A percentile compares a stretch with the other conserved stretches of the same genome.
phyloP scores from a whole-genome alignment of 2,113 vertebrate species.

The Entosphenus tridentatus region DNA sequence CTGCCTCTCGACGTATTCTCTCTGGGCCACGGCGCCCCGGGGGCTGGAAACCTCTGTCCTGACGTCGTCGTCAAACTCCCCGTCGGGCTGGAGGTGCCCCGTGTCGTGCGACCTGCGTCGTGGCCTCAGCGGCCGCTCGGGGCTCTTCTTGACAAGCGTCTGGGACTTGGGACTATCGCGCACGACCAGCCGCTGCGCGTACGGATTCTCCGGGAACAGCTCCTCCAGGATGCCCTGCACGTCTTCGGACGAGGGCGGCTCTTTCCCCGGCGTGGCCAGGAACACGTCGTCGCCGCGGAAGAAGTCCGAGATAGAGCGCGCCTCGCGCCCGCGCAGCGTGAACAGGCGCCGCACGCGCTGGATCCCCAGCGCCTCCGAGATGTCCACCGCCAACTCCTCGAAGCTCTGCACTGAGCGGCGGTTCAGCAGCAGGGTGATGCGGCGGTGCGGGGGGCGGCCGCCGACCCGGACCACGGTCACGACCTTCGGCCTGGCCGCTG shows the following conservation, averaged over 20 bases:
- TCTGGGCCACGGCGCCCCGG: too few relatives aligned
- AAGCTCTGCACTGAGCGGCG: conserved; percentile 60
- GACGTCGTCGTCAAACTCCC: conserved; percentile 19
- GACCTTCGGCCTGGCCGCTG: conserved; percentile 38
- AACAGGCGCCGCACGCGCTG: conserved; percentile 56
- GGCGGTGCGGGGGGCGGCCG: conserved; percentile 26
- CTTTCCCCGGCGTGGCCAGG: conserved; percentile 43
- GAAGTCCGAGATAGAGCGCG: conserved; percentile 50
- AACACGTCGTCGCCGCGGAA: conserved; percentile 60
- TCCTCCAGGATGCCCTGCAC: conserved; percentile 51
- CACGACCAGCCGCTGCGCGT: conserved; percentile 13
- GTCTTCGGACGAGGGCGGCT: conserved; percentile 36
- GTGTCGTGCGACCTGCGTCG: conserved; percentile 22
- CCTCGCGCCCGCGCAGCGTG: conserved; percentile 40
- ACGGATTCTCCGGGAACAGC: conserved; percentile 38
- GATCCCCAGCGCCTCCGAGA: conserved; percentile 73
- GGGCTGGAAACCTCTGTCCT: conserved; percentile 12
- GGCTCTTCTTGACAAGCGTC: conserved; percentile 22
- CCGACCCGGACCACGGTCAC: conserved; percentile 55
- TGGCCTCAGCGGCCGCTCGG: conserved; percentile 33
- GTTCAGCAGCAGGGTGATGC: conserved; percentile 63
- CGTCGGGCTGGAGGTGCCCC: conserved; percentile 27
- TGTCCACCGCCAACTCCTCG: conserved; percentile 55
- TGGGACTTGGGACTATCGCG: conserved; percentile 5
- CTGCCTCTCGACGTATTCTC: background rate